Percentiles rank a stretch among this genome's conserved stretches.
Conservation (phyloP, 2,888 invertebrate species). For the Drosophila meridionalis region DNA sequence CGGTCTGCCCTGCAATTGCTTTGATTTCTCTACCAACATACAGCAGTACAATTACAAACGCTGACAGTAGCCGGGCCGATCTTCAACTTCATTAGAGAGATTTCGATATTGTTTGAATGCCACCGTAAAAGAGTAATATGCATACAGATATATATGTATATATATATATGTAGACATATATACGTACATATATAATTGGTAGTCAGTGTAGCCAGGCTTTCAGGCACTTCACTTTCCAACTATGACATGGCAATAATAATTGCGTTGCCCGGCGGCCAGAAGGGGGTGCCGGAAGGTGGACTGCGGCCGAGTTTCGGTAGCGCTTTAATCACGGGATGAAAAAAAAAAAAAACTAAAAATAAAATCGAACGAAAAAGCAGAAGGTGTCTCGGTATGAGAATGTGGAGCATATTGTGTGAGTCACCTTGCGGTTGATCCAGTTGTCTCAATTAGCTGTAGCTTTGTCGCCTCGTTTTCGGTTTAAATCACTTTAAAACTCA, state of each 20-base stretch:
- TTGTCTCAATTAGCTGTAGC: conserved; percentile 70
- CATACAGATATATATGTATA: conserved; percentile 17
- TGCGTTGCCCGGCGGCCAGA: conserved; percentile 44
- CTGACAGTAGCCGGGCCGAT: conserved; percentile 82
- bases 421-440: conserved; percentile 59
- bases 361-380: conserved; percentile 6
- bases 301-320: conserved; percentile 61
- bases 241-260: conserved; percentile 81
- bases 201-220: conserved; percentile 47
- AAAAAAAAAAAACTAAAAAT: conserved; percentile 8
- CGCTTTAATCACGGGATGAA: conserved; percentile 50
- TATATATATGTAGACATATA: conserved; percentile 25
- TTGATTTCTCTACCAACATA: conserved; percentile 43
- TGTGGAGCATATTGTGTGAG: conserved; percentile 56
- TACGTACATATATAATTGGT: conserved; percentile 63
- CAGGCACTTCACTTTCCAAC: conserved; percentile 75
- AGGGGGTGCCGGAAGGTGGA: conserved; percentile 2
- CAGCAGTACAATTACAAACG: conserved; percentile 72
- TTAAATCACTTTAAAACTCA: conserved; percentile 44
- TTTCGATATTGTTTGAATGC: conserved; percentile 82
- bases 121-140: conserved; percentile 60
- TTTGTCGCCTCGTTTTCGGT: conserved; percentile 53
- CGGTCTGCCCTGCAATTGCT: conserved; percentile 59
- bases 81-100: conserved; percentile 83
- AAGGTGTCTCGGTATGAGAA: conserved; percentile 32